Base-by-base conservation (phyloP, 2,888 invertebrate genomes). In the Sminthurides aquaticus region DNA sequence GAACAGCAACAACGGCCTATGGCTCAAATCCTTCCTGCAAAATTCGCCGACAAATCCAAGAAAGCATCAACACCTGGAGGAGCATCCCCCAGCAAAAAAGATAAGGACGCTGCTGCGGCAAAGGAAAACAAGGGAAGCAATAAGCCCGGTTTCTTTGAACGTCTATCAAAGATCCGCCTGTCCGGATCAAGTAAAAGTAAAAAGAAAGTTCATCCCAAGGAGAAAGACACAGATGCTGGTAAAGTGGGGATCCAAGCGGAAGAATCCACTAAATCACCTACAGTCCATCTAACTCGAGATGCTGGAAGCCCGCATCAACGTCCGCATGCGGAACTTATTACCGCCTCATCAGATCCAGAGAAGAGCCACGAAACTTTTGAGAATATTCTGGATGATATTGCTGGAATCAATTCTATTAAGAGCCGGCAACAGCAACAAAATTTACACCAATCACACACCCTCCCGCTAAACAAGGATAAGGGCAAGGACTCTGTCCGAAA, bases 321-420 rank as follows among this genome's bases (percentile, higher is more conserved):
- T 52, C 52, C 52, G 22, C 52, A 52, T 52, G 52, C 52, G 5
- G 52, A 52, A 52, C 8, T 52, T 20, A 5, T 52, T 5, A 43
- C 8, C 43, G 8, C 43, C 11, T 11, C 11, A 11, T 43, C 18
- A 18, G 67, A 67, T 54, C 62, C 48, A 1, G 55, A 58, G 20
- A 58, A 48, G 11, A 24, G 49, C 24, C 28, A 65, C 48, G 72
- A 70, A 29, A 73, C 74, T 1, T 74, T 74, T 68, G 74, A 73
- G 49, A 71, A 69, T 62, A 73, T 74, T 63, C 58, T 74, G 18
- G 73, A 74, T 52, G 74, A 74, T 66, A 74, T 74, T 58, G 74
- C 74, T 15, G 74, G 74, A 22, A 67, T 74, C n/a, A 72, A 74
- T 55, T 67, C 66, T 49, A 73, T 74, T 62, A 69, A 71, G 60